Conservation (phyloP, 2,888 invertebrate species). For the Perithous albicinctus region DNA sequence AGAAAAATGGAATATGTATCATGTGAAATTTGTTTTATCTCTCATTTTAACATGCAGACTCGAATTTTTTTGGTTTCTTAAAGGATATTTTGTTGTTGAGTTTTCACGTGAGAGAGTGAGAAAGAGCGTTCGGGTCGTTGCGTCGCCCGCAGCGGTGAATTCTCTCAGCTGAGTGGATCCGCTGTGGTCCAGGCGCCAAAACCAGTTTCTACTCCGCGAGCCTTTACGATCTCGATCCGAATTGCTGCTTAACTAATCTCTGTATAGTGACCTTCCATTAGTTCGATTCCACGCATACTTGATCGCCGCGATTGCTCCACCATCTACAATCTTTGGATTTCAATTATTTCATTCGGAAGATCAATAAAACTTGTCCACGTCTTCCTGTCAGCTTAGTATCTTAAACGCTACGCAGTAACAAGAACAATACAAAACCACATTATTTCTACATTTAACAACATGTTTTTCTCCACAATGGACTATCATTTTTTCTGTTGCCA, state of each 20-base stretch:
- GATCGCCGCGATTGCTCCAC: slow-evolving; percentile 70
- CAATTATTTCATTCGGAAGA: no score
- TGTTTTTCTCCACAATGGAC: no score
- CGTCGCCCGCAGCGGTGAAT: slow-evolving; percentile 1
- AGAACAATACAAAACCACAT: no score
- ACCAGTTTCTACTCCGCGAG: slow-evolving; percentile 78
- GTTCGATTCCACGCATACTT: slow-evolving; percentile 78
- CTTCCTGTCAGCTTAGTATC: no score
- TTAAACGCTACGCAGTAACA: no score
- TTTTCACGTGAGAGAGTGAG: neutral
- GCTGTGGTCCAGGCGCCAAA: slow-evolving; percentile 66
- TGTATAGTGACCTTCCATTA: slow-evolving; percentile 79
- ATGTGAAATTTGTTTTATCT: no score
- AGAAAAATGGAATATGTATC: no score
- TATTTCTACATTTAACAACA: no score
- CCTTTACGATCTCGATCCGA: slow-evolving; percentile 79
- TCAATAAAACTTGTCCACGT: no score
- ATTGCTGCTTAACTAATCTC: slow-evolving; percentile 79
- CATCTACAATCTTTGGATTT: neutral
- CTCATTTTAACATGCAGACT: no score
- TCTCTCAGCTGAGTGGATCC: slow-evolving; percentile 22
- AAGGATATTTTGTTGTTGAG: no score
- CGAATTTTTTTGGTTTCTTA: no score
- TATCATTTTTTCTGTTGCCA: neutral
- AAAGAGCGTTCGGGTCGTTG: neutral